phyloP scores from a whole-genome alignment of 2,888 invertebrate species.

The Euclidia mi region DNA sequence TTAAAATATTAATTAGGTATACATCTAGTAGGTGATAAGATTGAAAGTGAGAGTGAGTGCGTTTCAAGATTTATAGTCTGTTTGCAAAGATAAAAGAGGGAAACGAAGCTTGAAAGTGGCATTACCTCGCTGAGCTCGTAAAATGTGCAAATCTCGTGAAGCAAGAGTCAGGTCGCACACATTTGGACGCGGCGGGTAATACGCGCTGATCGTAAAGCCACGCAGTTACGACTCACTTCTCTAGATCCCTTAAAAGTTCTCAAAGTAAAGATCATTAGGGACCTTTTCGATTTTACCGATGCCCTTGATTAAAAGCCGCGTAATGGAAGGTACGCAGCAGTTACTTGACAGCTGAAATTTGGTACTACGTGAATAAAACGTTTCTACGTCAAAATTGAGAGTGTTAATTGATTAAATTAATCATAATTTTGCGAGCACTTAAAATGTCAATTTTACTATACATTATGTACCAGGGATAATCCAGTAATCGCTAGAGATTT shows the following conservation, averaged over 20 bases:
- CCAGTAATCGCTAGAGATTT: too few species aligned
- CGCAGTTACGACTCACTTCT: constrained; percentile 42
- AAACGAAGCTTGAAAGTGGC: constrained; percentile 69
- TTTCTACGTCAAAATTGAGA: too few species aligned
- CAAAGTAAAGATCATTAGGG: constrained; percentile 44
- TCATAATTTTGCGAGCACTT: too few species aligned
- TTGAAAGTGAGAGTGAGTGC: constrained; percentile 56
- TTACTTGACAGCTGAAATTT: constrained; percentile 5
- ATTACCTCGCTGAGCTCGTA: constrained; percentile 69
- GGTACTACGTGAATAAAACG: not conserved
- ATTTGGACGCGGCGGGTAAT: constrained; percentile 63
- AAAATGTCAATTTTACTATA: too few species aligned
- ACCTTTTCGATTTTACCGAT: constrained; percentile 36
- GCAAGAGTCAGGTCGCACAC: constrained; percentile 61
- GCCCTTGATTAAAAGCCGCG: constrained; percentile 21
- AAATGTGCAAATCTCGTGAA: constrained; percentile 62
- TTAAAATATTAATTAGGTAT: constrained; percentile 52
- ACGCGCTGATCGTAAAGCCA: constrained; percentile 54
- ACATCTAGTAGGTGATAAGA: constrained; percentile 62
- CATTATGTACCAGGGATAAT: too few species aligned
- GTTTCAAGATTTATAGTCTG: constrained; percentile 64
- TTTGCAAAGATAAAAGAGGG: constrained; percentile 70
- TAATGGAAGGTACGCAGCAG: constrained; percentile 4
- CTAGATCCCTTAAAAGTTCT: constrained; percentile 45
- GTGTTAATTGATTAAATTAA: too few species aligned